phyloP scores from a whole-genome alignment of 2,113 vertebrate species.

The Marmota flaviventris region DNA sequence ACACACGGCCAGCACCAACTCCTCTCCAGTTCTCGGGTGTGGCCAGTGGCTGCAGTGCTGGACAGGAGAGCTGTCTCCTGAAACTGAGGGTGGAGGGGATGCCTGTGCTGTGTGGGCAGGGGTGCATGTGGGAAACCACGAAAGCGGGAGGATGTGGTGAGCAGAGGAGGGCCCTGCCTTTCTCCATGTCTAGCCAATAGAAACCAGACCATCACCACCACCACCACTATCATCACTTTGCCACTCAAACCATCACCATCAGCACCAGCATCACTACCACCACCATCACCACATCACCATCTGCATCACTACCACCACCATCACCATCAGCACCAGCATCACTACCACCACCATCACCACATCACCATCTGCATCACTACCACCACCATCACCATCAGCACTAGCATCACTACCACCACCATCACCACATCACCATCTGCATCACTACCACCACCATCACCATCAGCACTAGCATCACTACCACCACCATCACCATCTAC shows the following conservation, averaged over 20 bases:
- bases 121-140: background rate
- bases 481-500: background rate
- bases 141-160: background rate
- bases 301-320: too few species aligned
- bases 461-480: background rate
- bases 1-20: too few species aligned
- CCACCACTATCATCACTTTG: too few species aligned
- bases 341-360: too few species aligned
- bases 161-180: background rate
- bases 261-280: too few species aligned
- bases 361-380: too few species aligned
- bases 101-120: background rate
- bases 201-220: background rate
- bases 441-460: background rate
- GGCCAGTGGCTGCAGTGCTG: background rate
- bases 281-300: too few species aligned
- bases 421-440: accelerated
- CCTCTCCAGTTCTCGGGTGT: background rate
- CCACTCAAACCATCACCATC: too few species aligned
- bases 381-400: too few species aligned
- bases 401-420: too few species aligned
- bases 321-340: too few species aligned
- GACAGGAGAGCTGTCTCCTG: background rate
- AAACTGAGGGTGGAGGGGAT: background rate
- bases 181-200: background rate